phyloP scores from a whole-genome alignment of 2,797 vertebrate genomes.

The Mormyrus proboscirostris region DNA sequence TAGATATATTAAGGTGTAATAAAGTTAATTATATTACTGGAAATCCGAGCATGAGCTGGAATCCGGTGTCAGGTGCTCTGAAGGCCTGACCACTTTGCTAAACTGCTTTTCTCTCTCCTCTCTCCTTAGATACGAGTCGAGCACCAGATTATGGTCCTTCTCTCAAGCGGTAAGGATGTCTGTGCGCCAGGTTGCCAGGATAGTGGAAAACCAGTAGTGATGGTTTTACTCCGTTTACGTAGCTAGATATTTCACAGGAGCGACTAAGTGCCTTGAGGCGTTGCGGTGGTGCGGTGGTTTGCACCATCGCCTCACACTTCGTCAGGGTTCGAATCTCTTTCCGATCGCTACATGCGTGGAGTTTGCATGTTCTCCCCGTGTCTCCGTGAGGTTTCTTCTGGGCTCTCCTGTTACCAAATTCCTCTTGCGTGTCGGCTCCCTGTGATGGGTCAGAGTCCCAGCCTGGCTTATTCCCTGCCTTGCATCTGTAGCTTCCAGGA shows the following conservation, averaged over 20 bases:
- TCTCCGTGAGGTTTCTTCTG: neutral
- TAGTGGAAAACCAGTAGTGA: neutral
- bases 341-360: neutral
- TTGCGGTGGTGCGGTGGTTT: neutral
- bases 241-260: neutral
- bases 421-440: neutral
- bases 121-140: constrained; percentile 59
- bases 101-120: constrained; percentile 22
- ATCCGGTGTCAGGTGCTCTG: neutral
- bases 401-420: neutral
- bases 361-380: neutral
- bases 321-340: neutral
- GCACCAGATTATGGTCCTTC: constrained; percentile 67
- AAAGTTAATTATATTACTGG: neutral
- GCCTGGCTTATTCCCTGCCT: neutral
- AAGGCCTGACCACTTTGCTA: neutral
- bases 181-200: neutral
- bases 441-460: neutral
- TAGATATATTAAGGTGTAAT: neutral
- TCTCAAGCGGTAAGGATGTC: constrained; percentile 68
- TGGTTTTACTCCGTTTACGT: neutral
- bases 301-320: neutral
- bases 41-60: neutral
- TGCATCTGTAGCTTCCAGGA: neutral
- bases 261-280: neutral